phyloP scores from a whole-genome alignment of 2,888 invertebrate species.

The Neoscelio sp. region DNA sequence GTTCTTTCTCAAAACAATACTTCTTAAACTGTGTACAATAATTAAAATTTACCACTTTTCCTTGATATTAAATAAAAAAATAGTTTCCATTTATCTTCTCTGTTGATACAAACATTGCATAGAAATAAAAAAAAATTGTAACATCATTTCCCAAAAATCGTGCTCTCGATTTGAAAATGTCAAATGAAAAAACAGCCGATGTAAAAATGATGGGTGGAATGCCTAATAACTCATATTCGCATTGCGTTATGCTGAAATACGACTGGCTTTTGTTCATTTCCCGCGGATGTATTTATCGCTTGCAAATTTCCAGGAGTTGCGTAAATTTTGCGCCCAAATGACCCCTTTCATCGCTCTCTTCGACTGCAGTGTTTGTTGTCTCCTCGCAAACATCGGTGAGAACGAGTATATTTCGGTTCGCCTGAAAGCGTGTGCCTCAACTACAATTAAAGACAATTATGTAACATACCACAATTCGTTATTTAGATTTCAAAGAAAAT shows the following conservation, averaged over 20 bases:
- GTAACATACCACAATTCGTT: slow-evolving; percentile 33
- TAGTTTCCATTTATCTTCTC: too few relatives aligned
- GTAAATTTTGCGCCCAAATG: slow-evolving; percentile 47
- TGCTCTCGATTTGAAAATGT: slow-evolving; percentile 14
- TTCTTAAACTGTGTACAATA: too few relatives aligned
- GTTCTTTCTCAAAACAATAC: too few relatives aligned
- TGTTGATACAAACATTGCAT: too few relatives aligned
- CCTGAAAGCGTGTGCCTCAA: slow-evolving; percentile 15
- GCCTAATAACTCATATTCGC: slow-evolving; percentile 4
- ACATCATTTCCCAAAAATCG: slow-evolving; percentile 15
- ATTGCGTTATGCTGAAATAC: slow-evolving; percentile 41
- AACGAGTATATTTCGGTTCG: slow-evolving; percentile 22
- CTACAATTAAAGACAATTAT: slow-evolving; percentile 54
- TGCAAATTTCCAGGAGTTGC: slow-evolving; percentile 60
- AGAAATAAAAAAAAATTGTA: background rate
- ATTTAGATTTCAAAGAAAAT: slow-evolving; percentile 31
- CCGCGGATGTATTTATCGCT: slow-evolving; percentile 61
- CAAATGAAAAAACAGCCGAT: background rate
- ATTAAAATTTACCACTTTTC: too few relatives aligned
- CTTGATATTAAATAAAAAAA: too few relatives aligned
- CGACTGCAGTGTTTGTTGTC: slow-evolving; percentile 38
- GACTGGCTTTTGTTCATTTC: slow-evolving; percentile 64
- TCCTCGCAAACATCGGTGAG: slow-evolving; percentile 20
- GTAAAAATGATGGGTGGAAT: background rate
- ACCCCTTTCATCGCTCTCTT: slow-evolving; percentile 17